These are phyloP conservation scores for Halichoerus grypus DNA, from an alignment of 2,113 vertebrate species.

Conservation along the genomic window DNA sequence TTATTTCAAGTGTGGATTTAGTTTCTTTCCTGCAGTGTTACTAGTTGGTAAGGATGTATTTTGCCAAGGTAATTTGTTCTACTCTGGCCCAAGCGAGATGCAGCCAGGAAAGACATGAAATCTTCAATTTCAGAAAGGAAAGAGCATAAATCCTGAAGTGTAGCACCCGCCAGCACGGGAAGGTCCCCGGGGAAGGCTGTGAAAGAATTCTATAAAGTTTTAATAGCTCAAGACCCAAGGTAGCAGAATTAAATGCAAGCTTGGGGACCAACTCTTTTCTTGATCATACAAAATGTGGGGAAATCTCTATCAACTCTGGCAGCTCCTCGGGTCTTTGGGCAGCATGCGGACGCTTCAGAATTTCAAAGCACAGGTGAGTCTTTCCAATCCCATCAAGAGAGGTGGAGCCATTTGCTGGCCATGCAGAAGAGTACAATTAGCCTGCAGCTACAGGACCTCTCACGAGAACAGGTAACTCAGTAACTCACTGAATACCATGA, in stretches of 20 bases:
- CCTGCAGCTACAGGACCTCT: not conserved
- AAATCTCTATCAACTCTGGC: not conserved
- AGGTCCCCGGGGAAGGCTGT: not conserved
- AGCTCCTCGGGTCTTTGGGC: not conserved
- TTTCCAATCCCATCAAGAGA: not conserved
- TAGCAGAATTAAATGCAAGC: conserved; percentile 53
- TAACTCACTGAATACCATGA: not conserved
- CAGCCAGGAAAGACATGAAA: conserved; percentile 41
- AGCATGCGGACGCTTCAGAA: not conserved
- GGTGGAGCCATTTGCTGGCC: not conserved
- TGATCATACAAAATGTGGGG: not conserved
- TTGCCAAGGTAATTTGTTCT: conserved; percentile 71
- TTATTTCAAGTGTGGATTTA: conserved; percentile 42
- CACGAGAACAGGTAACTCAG: not conserved
- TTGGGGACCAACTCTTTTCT: conserved; percentile 33
- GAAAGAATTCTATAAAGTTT: conserved; percentile 68
- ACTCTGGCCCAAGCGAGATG: conserved; percentile 44
- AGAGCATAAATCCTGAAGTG: conserved; percentile 62
- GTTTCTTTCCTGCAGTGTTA: conserved; percentile 24
- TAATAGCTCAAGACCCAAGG: conserved; percentile 60
- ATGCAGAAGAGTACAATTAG: rapidly evolving
- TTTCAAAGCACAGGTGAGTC: not conserved
- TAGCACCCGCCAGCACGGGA: not conserved
- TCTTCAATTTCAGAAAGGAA: conserved; percentile 65
- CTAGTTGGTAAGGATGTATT: conserved; percentile 45